These are phyloP conservation scores for Caradrina kadenii DNA, from an alignment of 2,888 invertebrate genomes.

Conservation along the genomic window DNA sequence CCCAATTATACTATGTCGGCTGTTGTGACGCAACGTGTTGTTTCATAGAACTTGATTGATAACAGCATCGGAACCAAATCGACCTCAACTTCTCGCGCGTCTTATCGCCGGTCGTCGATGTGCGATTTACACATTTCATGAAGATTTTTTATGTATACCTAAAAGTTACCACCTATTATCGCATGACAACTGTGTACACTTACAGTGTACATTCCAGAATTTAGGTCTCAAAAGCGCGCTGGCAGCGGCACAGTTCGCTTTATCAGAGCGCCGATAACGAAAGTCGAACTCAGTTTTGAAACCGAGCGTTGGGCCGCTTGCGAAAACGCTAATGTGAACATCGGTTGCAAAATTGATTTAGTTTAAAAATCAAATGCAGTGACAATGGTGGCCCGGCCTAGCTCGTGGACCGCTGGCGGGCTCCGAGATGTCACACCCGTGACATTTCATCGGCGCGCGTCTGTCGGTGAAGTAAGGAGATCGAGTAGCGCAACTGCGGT, in stretches of 20 bases:
- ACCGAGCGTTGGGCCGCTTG: constrained; percentile 89
- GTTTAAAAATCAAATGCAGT: constrained; percentile 87
- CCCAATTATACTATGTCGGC: constrained; percentile 85
- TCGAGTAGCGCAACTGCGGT: constrained; percentile 80
- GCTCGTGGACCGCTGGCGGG: constrained; percentile 59
- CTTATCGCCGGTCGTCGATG: constrained; percentile 47
- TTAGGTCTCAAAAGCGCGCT: constrained; percentile 87
- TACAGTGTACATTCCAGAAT: constrained; percentile 73
- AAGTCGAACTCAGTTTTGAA: constrained; percentile 89
- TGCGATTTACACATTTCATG: constrained; percentile 37
- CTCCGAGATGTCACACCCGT: constrained; percentile 63
- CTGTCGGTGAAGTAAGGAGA: constrained; percentile 78
- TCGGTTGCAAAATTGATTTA: constrained; percentile 90
- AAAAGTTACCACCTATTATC: constrained; percentile 41
- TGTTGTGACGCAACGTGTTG: constrained; percentile 81
- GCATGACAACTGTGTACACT: constrained; percentile 52
- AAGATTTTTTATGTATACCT: constrained; percentile 36
- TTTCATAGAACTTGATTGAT: constrained; percentile 80
- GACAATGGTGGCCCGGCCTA: constrained; percentile 71
- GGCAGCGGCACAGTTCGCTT: constrained; percentile 85
- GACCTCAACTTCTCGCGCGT: constrained; percentile 46
- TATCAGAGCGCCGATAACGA: constrained; percentile 89
- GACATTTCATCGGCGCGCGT: constrained; percentile 68
- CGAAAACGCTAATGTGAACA: constrained; percentile 91
- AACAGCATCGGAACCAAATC: constrained; percentile 65